Percentiles rank a stretch among this genome's conserved stretches.
phyloP scores from a whole-genome alignment of 2,113 vertebrate species.

The Microtus pennsylvanicus region DNA sequence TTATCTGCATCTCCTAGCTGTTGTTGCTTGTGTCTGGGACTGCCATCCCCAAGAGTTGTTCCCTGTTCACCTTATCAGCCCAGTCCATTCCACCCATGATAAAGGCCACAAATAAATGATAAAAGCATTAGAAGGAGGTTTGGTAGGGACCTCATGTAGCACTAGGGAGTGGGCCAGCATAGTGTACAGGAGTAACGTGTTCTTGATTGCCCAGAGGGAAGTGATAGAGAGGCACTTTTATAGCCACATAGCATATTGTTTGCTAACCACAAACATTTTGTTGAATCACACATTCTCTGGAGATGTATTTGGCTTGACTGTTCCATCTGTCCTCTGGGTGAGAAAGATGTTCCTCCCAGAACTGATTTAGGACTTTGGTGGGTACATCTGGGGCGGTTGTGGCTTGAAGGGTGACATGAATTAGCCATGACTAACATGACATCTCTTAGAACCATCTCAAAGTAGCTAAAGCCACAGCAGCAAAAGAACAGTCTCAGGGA shows the following conservation, averaged over 20 bases:
- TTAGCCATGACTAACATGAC: not conserved
- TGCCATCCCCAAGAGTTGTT: not conserved
- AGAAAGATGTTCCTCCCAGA: not conserved
- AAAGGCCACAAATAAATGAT: not conserved
- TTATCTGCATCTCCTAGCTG: not conserved
- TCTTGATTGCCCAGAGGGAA: not conserved
- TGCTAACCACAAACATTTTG: constrained; percentile 29
- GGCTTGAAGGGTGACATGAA: not conserved
- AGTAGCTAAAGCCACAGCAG: not conserved
- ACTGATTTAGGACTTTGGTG: not conserved
- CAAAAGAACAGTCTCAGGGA: not conserved
- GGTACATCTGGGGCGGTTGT: not conserved
- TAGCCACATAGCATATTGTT: not conserved
- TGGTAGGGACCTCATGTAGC: not conserved
- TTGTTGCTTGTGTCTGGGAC: not conserved
- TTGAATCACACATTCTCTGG: not conserved
- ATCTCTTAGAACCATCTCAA: not conserved
- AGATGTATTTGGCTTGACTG: not conserved
- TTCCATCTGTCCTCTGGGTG: not conserved
- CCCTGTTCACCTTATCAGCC: not conserved
- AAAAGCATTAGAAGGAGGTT: not conserved
- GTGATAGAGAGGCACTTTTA: not conserved
- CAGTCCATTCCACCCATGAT: not conserved
- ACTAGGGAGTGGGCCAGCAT: not conserved
- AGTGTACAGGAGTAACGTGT: not conserved